Percentiles rank a stretch among this genome's conserved stretches.
Evolutionary conservation across 2,888 invertebrate genomes (phyloP).

Genomic region (Lithophane socia): DNA sequence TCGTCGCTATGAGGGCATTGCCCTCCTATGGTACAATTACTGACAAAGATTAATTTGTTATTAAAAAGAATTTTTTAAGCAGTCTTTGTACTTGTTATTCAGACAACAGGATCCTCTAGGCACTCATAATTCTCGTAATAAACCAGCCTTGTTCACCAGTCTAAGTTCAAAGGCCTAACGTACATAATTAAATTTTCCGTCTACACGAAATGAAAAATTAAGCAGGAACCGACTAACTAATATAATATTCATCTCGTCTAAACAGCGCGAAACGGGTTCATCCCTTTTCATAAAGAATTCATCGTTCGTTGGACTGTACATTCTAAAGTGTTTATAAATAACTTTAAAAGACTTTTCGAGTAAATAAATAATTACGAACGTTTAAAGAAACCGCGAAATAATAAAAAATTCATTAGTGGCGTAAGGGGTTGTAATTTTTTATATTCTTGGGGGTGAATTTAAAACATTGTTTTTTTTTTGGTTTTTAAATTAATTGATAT

Average conservation of each 20-base stretch:
- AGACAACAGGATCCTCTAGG: not conserved
- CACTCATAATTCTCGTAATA: not conserved
- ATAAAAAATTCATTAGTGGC: conserved; percentile 1
- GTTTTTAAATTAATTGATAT: not conserved
- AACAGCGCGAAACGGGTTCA: conserved; percentile 6
- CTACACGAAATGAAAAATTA: conserved; percentile 21
- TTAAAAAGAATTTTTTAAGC: not conserved
- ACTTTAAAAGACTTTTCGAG: not conserved
- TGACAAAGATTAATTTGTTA: not conserved
- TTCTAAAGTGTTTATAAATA: conserved; percentile 12
- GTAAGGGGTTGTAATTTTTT: not conserved
- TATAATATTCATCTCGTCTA: conserved; percentile 22
- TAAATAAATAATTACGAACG: conserved; percentile 30
- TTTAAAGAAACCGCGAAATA: not conserved
- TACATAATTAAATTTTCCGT: conserved; percentile 8
- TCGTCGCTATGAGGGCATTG: too few relatives aligned
- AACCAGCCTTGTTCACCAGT: not conserved
- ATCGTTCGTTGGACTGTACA: not conserved
- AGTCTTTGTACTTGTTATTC: not conserved
- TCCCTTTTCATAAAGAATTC: conserved; percentile 45
- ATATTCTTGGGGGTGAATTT: not conserved
- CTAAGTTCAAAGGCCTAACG: not conserved
- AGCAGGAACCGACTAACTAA: conserved; percentile 14
- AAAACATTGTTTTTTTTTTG: not conserved
- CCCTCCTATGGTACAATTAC: not conserved